Percentiles rank a stretch among this genome's conserved stretches.
phyloP scores from a whole-genome alignment of 2,113 vertebrate species.

The Pagrus major region DNA sequence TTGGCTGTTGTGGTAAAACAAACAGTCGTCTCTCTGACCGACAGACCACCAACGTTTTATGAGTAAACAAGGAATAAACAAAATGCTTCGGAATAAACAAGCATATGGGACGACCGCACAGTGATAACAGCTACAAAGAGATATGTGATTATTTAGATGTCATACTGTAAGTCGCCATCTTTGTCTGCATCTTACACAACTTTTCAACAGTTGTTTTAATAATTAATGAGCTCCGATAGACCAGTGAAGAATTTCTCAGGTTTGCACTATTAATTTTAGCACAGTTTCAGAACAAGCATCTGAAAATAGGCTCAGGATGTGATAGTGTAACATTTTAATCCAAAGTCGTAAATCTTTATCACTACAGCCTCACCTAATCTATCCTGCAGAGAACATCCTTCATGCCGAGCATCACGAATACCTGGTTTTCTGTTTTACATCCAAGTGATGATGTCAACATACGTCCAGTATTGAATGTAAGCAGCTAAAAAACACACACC shows the following conservation, averaged over 20 bases:
- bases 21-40: constrained; percentile 13
- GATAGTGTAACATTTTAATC: too few species aligned
- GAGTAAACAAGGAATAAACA: constrained; percentile 37
- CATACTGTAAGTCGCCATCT: not conserved
- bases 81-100: constrained; percentile 14
- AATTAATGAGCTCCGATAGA: not conserved
- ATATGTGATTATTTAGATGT: not conserved
- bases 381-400: constrained; percentile 20
- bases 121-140: constrained; percentile 6
- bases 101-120: not conserved
- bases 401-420: not conserved
- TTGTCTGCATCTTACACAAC: not conserved
- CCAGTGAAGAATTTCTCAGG: not conserved
- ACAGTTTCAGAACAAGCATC: too few species aligned
- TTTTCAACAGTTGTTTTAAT: not conserved
- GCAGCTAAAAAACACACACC: not conserved
- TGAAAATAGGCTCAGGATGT: too few species aligned
- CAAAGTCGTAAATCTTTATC: not conserved
- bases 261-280: too few species aligned
- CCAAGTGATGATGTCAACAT: constrained; percentile 51
- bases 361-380: not conserved
- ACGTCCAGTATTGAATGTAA: constrained; percentile 2
- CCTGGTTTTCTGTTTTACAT: constrained; percentile 28
- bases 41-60: constrained; percentile 48
- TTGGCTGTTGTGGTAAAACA: constrained; percentile 12